Evolutionary conservation across 2,888 invertebrate species (phyloP).

Genomic region (Sialis fuliginosa): DNA sequence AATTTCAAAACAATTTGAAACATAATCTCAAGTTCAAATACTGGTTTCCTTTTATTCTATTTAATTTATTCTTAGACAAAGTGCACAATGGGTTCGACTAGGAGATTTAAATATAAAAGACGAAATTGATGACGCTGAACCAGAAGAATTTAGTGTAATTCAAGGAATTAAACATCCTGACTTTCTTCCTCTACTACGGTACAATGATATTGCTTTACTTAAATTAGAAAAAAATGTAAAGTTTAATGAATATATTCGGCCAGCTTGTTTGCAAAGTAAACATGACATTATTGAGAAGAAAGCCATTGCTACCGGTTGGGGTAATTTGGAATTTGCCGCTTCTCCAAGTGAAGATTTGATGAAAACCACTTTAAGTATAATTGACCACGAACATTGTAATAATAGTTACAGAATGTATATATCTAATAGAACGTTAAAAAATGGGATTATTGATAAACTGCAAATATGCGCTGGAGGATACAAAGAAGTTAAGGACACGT

Average conservation of each 20-base stretch:
- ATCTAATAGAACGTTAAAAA: constrained; percentile 11
- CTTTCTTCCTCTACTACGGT: constrained; percentile 33
- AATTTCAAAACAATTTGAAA: too few species aligned
- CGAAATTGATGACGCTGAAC: constrained; percentile 29
- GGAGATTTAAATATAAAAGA: constrained; percentile 34
- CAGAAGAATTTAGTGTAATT: constrained; percentile 30
- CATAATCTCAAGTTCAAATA: too few species aligned
- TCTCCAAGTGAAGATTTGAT: constrained; percentile 18
- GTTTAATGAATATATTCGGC: constrained; percentile 35
- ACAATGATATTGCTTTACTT: constrained; percentile 49
- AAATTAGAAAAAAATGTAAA: constrained; percentile 29
- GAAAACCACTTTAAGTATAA: constrained; percentile 22
- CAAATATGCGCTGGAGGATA: constrained; percentile 24
- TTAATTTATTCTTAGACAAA: constrained; percentile 21
- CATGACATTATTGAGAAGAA: constrained; percentile 17
- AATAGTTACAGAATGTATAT: constrained; percentile 12
- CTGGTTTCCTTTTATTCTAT: too few species aligned
- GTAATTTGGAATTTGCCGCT: constrained; percentile 25
- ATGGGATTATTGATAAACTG: constrained; percentile 19
- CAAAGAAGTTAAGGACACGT: constrained; percentile 27
- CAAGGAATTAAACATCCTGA: constrained; percentile 32
- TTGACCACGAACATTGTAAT: constrained; percentile 16
- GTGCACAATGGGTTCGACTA: constrained; percentile 30
- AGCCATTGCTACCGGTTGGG: constrained; percentile 45
- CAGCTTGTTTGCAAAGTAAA: constrained; percentile 36